These are phyloP conservation scores for Bruchidius siliquastri DNA, from an alignment of 2,888 invertebrate genomes.

Conservation along the genomic window DNA sequence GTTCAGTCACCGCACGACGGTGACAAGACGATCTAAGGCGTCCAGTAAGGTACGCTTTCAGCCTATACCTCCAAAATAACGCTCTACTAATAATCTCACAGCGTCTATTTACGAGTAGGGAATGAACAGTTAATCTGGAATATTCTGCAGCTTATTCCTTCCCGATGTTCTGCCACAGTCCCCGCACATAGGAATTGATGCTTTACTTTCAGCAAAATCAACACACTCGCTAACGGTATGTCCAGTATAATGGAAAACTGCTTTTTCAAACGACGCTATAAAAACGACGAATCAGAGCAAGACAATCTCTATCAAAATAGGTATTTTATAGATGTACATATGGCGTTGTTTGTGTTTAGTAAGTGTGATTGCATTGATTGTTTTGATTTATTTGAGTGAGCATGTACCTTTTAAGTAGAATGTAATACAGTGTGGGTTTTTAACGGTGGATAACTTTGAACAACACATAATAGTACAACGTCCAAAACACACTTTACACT, in stretches of 20 bases:
- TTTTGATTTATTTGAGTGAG: neutral
- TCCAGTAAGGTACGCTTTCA: too few relatives aligned
- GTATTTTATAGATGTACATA: slow-evolving; percentile 35
- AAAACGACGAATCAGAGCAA: slow-evolving; percentile 44
- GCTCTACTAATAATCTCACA: too few relatives aligned
- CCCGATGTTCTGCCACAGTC: neutral
- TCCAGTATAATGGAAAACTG: slow-evolving; percentile 65
- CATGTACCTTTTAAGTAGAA: too few relatives aligned
- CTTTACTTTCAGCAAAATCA: slow-evolving; percentile 54
- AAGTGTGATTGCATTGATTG: neutral
- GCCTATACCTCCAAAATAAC: too few relatives aligned
- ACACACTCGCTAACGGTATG: slow-evolving; percentile 67
- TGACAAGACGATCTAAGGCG: too few relatives aligned
- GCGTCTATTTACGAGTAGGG: too few relatives aligned
- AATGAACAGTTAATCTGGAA: neutral
- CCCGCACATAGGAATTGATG: neutral
- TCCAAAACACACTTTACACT: too few relatives aligned
- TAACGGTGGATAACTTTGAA: too few relatives aligned
- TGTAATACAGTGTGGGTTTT: too few relatives aligned
- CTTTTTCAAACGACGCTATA: slow-evolving; percentile 59
- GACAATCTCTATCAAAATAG: slow-evolving; percentile 56
- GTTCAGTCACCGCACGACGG: too few relatives aligned
- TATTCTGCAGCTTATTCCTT: neutral
- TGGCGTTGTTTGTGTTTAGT: neutral
- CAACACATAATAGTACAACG: too few relatives aligned